Evolutionary conservation across 2,113 vertebrate genomes (phyloP).

Genomic region (Pedionomus torquatus): DNA sequence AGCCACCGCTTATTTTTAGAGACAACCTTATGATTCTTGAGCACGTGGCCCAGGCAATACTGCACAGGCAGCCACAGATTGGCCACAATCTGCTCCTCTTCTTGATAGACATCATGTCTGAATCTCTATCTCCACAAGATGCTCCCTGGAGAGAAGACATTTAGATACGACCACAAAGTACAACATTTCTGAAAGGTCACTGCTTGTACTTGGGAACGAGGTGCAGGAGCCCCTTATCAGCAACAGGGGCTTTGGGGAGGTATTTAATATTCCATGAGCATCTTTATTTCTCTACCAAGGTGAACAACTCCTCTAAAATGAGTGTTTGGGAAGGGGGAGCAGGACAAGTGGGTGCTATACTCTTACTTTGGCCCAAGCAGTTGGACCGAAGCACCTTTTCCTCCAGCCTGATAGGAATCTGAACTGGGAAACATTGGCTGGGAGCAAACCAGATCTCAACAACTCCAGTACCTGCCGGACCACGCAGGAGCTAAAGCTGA

Average conservation of each 20-base stretch:
- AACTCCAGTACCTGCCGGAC: not conserved
- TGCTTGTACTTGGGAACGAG: not conserved
- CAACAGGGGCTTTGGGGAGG: not conserved
- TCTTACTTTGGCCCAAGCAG: not conserved
- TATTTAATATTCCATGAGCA: constrained; percentile 12
- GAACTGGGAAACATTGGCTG: accelerated
- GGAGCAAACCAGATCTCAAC: not conserved
- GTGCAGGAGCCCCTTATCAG: not conserved
- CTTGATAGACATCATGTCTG: constrained; percentile 61
- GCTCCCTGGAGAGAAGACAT: constrained; percentile 57
- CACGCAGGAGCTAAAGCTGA: not conserved
- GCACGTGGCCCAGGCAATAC: constrained; percentile 28
- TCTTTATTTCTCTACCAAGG: constrained; percentile 28
- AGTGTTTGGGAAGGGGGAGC: not conserved
- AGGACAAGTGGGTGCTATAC: not conserved
- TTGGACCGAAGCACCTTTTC: not conserved
- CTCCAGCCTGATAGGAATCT: not conserved
- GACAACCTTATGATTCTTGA: constrained; percentile 31
- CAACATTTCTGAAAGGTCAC: constrained; percentile 57
- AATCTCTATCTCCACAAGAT: constrained; percentile 53
- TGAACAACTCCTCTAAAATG: not conserved
- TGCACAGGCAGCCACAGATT: constrained; percentile 40
- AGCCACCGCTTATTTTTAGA: constrained; percentile 58
- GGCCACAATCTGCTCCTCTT: constrained; percentile 53
- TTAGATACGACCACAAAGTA: constrained; percentile 3